Base-by-base conservation (phyloP, 35 echinoderm and acorn worm species). In the Apostichopus parvimensis region DNA sequence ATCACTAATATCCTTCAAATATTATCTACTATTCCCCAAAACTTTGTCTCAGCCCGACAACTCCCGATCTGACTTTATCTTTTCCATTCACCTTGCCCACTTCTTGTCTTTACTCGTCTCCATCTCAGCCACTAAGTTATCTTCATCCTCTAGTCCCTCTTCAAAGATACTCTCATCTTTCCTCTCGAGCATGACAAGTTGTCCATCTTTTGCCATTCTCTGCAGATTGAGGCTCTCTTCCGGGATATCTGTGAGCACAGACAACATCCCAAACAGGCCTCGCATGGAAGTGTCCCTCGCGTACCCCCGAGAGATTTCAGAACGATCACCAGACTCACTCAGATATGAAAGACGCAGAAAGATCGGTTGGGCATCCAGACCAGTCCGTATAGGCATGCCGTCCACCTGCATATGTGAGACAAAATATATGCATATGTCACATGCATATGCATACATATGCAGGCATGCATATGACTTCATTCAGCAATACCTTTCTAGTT, bases 121-220 rank as follows among this genome's bases (percentile, higher is more conserved):
- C 55, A 52, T 78, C 78, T 99, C 97, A 9, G 95, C 95, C 1
- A 94, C 62, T 14, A 99, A 61, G n/a, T 22, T 92, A 77, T 99
- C 97, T 57, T 87, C 88, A 62, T 99, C 93, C 0, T 28, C 77
- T 23, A 99, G 55, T 9, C 79, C 82, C 13, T 95, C 23, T 57
- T 93, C 87, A 7, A 34, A 17, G 55, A 99, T 59, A 2, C 91
- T 89, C 78, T 80, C 92, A 0, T 57, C 79, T 59, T 90, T 90
- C 24, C 90, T 82, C 7, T 91, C 76, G 8, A 86, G 28, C 20
- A 26, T 65, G 54, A 95, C 23, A 9, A 94, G 56, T 53, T 91
- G 34, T 11, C 77, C 79, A 55, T 59, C 56, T 45, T 92, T 89
- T 57, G 79, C 23, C n/a, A 99, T 90, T 87, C 91, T 59, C 25